phyloP scores from a whole-genome alignment of 2,797 vertebrate species.

The Tangara arthus region DNA sequence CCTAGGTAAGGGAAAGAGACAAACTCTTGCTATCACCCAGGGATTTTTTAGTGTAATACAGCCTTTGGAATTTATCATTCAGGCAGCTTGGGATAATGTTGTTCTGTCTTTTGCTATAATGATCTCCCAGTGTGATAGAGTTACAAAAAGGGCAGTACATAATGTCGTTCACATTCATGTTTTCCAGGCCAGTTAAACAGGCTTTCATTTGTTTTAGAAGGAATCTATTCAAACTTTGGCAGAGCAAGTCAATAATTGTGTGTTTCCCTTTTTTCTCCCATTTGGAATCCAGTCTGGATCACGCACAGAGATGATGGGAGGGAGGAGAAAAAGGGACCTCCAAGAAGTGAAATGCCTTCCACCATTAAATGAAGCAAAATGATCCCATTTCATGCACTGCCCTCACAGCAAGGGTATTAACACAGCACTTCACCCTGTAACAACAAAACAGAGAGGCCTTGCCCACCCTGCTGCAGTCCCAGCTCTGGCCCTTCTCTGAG shows the following conservation, averaged over 20 bases:
- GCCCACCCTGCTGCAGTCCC: not conserved
- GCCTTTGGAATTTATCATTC: constrained; percentile 2
- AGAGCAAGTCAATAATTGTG: constrained; percentile 21
- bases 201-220: constrained; percentile 28
- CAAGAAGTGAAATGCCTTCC: not conserved
- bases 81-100: not conserved
- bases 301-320: not conserved
- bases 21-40: not conserved
- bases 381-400: not conserved
- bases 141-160: not conserved
- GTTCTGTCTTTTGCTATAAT: not conserved
- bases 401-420: not conserved
- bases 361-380: not conserved
- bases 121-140: not conserved
- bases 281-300: constrained; percentile 9
- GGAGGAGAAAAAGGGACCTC: not conserved
- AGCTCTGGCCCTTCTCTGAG: not conserved
- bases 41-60: not conserved
- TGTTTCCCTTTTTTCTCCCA: not conserved
- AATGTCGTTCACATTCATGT: not conserved
- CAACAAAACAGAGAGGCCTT: not conserved
- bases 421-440: not conserved
- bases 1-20: not conserved
- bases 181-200: constrained; percentile 32
- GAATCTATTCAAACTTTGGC: constrained; percentile 14